These are phyloP conservation scores for Bombus breviceps DNA, from an alignment of 1,140 invertebrate species.

Conservation along the genomic window DNA sequence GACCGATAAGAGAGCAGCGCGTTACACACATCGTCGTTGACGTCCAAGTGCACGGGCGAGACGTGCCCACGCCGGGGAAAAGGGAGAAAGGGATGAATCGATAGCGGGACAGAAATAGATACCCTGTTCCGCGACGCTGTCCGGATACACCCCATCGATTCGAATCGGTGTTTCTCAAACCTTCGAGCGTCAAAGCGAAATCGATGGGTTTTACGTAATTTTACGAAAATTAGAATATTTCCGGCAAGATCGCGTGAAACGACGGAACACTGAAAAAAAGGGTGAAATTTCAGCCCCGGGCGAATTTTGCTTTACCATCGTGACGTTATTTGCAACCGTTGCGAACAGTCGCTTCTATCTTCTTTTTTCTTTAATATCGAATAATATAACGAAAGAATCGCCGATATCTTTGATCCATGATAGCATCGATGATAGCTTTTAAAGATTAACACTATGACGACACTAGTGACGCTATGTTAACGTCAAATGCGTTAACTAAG, in stretches of 20 bases:
- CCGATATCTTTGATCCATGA: not conserved
- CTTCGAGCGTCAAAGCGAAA: not conserved
- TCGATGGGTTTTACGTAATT: not conserved
- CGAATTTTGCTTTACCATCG: not conserved
- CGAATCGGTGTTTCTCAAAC: not conserved
- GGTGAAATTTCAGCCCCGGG: no score
- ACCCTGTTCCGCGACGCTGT: not conserved
- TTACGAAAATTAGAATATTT: not conserved
- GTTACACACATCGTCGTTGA: conserved; percentile 61
- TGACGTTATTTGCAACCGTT: no score
- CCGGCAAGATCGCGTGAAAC: not conserved
- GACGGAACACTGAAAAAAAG: not conserved
- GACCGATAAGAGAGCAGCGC: conserved; percentile 63
- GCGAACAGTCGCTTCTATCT: no score
- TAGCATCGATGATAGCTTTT: not conserved
- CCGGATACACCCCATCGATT: conserved; percentile 35
- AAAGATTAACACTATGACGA: not conserved
- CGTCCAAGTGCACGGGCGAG: conserved; percentile 60
- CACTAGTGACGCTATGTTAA: not conserved
- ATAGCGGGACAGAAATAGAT: conserved; percentile 65
- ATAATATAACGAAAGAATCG: no score
- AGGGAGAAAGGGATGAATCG: conserved; percentile 62
- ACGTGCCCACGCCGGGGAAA: conserved; percentile 36
- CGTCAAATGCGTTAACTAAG: no score
- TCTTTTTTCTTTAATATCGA: not conserved